A percentile compares a stretch with the other conserved stretches of the same genome.
Conservation (phyloP, 2,797 vertebrate species). For the Labroides dimidiatus region DNA sequence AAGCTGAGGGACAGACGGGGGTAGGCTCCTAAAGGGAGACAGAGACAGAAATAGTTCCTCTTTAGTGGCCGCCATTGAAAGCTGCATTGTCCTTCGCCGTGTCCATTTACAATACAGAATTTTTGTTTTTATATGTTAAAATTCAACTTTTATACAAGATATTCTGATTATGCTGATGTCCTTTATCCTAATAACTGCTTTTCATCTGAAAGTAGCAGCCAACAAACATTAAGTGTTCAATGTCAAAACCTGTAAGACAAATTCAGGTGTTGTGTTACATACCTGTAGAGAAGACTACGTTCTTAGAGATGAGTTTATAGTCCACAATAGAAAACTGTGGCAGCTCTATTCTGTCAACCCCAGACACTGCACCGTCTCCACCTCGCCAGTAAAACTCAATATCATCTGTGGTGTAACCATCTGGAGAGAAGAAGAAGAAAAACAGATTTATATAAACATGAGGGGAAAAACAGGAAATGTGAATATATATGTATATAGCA, state of each 20-base stretch:
- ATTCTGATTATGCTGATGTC: not conserved
- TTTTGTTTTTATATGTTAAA: too few relatives aligned
- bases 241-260: not conserved
- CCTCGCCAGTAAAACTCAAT: constrained; percentile 99
- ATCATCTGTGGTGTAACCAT: constrained; percentile 98
- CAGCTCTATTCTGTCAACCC: constrained; percentile 95
- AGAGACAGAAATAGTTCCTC: constrained; percentile 57
- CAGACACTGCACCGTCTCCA: constrained; percentile 93
- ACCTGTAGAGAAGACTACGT: constrained; percentile 99
- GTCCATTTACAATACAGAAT: not conserved
- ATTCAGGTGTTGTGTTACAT: constrained; percentile 15
- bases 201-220: too few relatives aligned
- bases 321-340: constrained; percentile 99
- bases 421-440: constrained; percentile 70
- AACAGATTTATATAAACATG: too few relatives aligned
- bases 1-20: constrained; percentile 98
- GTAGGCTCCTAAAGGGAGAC: constrained; percentile 90
- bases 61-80: constrained; percentile 52
- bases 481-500: too few relatives aligned
- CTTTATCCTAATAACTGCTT: not conserved
- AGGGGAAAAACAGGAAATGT: too few relatives aligned
- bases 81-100: constrained; percentile 34
- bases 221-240: not conserved
- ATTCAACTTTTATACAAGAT: too few relatives aligned
- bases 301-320: constrained; percentile 98